Evolutionary conservation across 2,888 invertebrate species (phyloP), one percentile per base, ranked within the genome.

Genomic region (Gerris lacustris): DNA sequence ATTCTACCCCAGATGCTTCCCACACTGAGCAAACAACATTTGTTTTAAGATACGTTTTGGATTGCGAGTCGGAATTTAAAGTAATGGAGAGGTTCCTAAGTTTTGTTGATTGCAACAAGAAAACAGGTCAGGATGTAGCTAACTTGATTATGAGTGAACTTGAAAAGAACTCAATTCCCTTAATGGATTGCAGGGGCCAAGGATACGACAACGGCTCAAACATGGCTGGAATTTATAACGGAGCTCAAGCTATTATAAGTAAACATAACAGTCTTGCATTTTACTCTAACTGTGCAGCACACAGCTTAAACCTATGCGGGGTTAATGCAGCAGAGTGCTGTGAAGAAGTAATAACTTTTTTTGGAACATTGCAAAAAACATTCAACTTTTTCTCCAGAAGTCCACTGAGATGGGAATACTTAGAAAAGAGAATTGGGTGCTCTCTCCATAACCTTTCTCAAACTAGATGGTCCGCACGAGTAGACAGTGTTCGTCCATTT

Each of bases 131-230:
- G 44, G 70, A 45, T 47, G 63, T 67, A 66, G 66, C 70, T 67
- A 55, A 70, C 15, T 31, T 64, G 66, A 70, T 70, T 17, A 47
- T 67, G 47, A 66, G 55, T 55, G 55, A 66, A 45, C 67, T 70
- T 45, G 62, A 70, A 66, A 67, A 18, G 66, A 44, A 64, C 47
- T 43, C n/a, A 66, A 55, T 70, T 47, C 62, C 67, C 45, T 55
- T 70, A 45, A 45, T 62, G 15, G 31, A 63, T 67, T 70, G 63
- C 67, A 45, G 63, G 43, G 70, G 67, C 45, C 67, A 70, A 63
- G 70, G 67, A 15, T 70, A 70, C 63, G 70, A 70, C 67, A 70
- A 70, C 31, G 67, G 67, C 43, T 67, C 70, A 55, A 67, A 70
- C 67, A 70, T 67, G 67, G 55, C 47, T 43, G 70, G 70, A 11